Evolutionary conservation across 2,888 invertebrate genomes (phyloP).

Genomic region (Drosophila diplacantha): DNA sequence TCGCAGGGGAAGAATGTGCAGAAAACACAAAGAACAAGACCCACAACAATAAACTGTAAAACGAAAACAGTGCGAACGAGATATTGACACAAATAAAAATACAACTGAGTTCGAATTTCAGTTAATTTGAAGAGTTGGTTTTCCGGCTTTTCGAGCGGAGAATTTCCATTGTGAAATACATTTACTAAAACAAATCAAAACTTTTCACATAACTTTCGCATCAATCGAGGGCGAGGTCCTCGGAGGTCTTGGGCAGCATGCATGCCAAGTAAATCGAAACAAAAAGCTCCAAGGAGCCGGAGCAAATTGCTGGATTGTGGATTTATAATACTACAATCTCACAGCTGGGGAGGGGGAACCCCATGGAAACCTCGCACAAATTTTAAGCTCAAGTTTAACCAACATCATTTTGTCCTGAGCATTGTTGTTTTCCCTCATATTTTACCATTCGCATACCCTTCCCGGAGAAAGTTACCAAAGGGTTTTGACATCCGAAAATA

Average conservation of each 20-base stretch:
- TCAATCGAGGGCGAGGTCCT: constrained; percentile 44
- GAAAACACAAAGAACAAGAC: constrained; percentile 19
- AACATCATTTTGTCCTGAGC: constrained; percentile 17
- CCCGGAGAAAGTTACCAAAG: neutral
- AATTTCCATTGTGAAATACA: constrained; percentile 55
- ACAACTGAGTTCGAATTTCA: constrained; percentile 52
- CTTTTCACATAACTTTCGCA: constrained; percentile 72
- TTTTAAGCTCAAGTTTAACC: constrained; percentile 59
- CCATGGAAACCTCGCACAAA: constrained; percentile 44
- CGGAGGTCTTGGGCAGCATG: constrained; percentile 25
- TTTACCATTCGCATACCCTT: neutral
- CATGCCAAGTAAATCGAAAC: constrained; percentile 56
- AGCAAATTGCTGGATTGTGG: constrained; percentile 42
- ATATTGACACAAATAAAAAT: constrained; percentile 46
- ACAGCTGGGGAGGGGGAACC: neutral
- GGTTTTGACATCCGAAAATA: neutral
- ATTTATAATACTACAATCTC: constrained; percentile 46
- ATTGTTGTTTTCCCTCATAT: constrained; percentile 37
- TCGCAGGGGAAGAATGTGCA: constrained; percentile 9
- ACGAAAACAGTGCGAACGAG: constrained; percentile 23
- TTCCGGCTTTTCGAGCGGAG: constrained; percentile 26
- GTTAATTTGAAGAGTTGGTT: constrained; percentile 58
- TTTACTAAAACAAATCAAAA: constrained; percentile 72
- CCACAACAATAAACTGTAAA: constrained; percentile 31
- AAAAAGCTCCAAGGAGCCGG: constrained; percentile 21